Conservation (phyloP, 2,797 vertebrate species). For the Epinephelus malabaricus region DNA sequence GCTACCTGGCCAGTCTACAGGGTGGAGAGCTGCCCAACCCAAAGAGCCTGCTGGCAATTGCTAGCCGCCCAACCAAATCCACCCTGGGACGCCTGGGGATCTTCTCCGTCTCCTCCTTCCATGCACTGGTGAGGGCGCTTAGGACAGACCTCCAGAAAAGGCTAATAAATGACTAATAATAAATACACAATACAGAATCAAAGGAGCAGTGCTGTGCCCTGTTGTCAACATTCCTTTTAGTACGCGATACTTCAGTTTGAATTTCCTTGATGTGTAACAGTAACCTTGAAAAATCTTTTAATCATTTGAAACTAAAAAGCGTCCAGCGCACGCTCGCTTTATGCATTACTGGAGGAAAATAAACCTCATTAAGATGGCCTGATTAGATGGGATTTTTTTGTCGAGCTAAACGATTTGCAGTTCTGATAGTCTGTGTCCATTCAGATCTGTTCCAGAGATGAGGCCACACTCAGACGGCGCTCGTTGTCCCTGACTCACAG, state of each 20-base stretch:
- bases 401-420: conserved; percentile 27
- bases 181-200: background rate
- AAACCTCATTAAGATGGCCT: conserved; percentile 59
- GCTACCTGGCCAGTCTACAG: conserved; percentile 95
- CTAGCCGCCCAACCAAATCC: conserved; percentile 94
- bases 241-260: conserved; percentile 12
- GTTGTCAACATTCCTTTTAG: background rate
- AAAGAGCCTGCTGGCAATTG: conserved; percentile 92
- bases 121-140: conserved; percentile 90
- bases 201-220: background rate
- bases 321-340: background rate
- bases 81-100: conserved; percentile 91
- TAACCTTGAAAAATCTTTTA: conserved; percentile 46
- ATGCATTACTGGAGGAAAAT: conserved; percentile 23
- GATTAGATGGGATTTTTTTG: conserved; percentile 49
- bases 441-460: conserved; percentile 94
- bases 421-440: conserved; percentile 53
- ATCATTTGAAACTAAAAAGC: conserved; percentile 28
- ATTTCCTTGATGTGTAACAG: conserved; percentile 25
- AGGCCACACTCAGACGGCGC: conserved; percentile 90
- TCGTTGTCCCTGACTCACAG: conserved; percentile 89
- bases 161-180: background rate
- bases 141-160: background rate
- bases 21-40: conserved; percentile 96
- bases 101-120: conserved; percentile 95